phyloP scores from a whole-genome alignment of 2,888 invertebrate species.

The Leptinotarsa tumamoca region DNA sequence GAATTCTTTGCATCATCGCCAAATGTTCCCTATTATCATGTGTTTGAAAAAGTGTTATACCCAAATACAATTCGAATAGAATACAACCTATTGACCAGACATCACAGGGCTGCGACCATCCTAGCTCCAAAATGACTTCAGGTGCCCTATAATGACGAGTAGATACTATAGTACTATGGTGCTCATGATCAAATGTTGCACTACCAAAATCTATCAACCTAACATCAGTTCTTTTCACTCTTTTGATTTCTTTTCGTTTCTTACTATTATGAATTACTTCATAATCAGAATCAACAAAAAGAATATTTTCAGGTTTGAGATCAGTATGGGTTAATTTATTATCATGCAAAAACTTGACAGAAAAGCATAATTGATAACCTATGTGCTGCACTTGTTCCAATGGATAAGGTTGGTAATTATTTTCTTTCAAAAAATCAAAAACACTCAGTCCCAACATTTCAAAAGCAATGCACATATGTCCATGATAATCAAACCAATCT shows the following conservation, averaged over 20 bases:
- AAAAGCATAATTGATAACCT: slow-evolving; percentile 95
- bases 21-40: slow-evolving; percentile 99
- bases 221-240: slow-evolving; percentile 93
- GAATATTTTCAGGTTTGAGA: slow-evolving; percentile 98
- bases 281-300: slow-evolving; percentile 95
- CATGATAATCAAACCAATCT: slow-evolving; percentile 98
- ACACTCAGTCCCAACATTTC: slow-evolving; percentile 98
- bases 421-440: slow-evolving; percentile 98
- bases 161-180: slow-evolving; percentile 99
- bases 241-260: slow-evolving; percentile 88
- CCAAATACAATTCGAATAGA: slow-evolving; percentile 97
- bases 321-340: slow-evolving; percentile 99
- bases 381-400: slow-evolving; percentile 98
- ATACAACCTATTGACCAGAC: slow-evolving; percentile 99
- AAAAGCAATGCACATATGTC: slow-evolving; percentile 98
- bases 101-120: slow-evolving; percentile 99
- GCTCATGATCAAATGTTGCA: slow-evolving; percentile 99
- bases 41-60: slow-evolving; percentile 98
- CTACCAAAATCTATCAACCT: slow-evolving; percentile 99
- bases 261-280: slow-evolving; percentile 80
- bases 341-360: slow-evolving; percentile 97
- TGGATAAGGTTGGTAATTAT: slow-evolving; percentile 98
- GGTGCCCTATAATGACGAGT: slow-evolving; percentile 99
- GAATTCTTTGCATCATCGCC: slow-evolving; percentile 99
- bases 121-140: slow-evolving; percentile 97